Evolutionary conservation across 92 coral and sea anemone genomes (phyloP), one percentile per base, ranked within the genome.

Genomic region (Bergia sp.): DNA sequence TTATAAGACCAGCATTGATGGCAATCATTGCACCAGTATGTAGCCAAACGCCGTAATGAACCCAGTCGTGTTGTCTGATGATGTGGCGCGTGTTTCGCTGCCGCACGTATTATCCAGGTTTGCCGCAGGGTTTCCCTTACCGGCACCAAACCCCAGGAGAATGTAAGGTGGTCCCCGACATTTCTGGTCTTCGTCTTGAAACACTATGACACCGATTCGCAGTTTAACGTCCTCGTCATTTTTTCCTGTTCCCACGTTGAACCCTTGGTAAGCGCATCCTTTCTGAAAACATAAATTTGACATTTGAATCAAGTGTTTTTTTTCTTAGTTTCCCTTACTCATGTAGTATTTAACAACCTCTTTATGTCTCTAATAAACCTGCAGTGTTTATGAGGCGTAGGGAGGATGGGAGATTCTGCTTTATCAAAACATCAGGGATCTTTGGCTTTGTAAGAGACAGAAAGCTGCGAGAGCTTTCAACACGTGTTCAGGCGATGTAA

Each of bases 171-270:
- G 29, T 29, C 39, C 82, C 36, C 4, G 16, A 36, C 82, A 79
- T 9, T 29, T n/a, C 15, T 23, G 37, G 21, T 79, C 57, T 21
- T 44, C 44, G 64, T 77, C 58, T 47, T 45, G 82, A 79, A 23
- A 79, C 0, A 79, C 82, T 1, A 79, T 49, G 37, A 49, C 10
- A 45, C 82, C 82, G 38, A 79, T 49, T 79, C 82, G 82, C 64
- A 79, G 61, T 47, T 47, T 79, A 49, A 79, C 3, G 9, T 49
- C 66, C 7, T 45, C 9, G 7, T 23, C 16, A 12, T 41, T 20
- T 7, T 23, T 40, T 8, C 64, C 64, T 1, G 82, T 4, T 45
- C 39, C 61, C 0, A 79, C 20, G 18, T 79, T 79, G 5, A 79
- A 45, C 4, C 82, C 82, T n/a, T 79, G 82, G 20, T 47, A 10